Conservation (phyloP, 2,797 vertebrate genomes). For the Mormyrops attenuatus region DNA sequence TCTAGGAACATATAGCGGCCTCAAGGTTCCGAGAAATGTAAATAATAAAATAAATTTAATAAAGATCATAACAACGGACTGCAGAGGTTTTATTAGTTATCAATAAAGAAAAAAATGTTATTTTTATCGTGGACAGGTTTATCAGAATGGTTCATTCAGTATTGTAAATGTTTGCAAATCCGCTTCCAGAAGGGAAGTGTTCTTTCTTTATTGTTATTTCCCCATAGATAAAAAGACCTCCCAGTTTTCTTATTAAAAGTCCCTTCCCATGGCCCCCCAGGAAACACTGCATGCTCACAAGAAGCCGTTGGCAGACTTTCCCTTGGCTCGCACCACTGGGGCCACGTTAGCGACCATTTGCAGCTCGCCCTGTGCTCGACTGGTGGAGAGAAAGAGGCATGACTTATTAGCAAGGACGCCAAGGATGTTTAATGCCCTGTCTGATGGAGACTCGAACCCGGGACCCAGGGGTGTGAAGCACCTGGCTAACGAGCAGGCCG, state of each 20-base stretch:
- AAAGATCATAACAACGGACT: not conserved
- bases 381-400: not conserved
- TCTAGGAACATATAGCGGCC: not conserved
- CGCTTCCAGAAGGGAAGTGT: not conserved
- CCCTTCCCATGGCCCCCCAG: not conserved
- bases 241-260: not conserved
- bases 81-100: not conserved
- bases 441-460: not conserved
- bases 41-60: not conserved
- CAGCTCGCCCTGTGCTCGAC: not conserved
- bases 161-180: not conserved
- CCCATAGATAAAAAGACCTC: constrained; percentile 11
- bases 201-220: not conserved
- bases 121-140: not conserved
- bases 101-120: not conserved
- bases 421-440: not conserved
- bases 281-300: not conserved
- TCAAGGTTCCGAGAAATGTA: not conserved
- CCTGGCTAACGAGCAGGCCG: not conserved
- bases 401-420: not conserved
- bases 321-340: not conserved
- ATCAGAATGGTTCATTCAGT: not conserved
- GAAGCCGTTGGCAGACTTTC: not conserved
- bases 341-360: not conserved
- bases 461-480: not conserved